These are phyloP conservation scores for Dendrolimus houi DNA, from an alignment of 2,888 invertebrate species.

Conservation along the genomic window DNA sequence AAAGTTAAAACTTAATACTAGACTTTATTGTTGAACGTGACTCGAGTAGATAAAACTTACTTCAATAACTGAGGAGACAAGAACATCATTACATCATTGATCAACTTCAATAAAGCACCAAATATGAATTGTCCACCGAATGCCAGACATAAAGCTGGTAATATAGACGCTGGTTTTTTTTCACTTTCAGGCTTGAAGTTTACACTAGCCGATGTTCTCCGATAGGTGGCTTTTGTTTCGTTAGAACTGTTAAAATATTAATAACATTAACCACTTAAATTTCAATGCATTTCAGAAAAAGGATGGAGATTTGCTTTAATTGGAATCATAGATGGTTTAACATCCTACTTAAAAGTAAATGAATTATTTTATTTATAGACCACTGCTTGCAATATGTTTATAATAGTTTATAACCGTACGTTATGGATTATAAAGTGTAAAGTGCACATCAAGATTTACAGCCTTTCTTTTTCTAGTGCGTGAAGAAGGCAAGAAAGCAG, in stretches of 20 bases:
- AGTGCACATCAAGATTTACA: no score
- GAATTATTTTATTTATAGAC: no score
- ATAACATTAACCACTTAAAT: not conserved
- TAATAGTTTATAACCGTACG: no score
- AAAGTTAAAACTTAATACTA: no score
- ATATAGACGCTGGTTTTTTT: conserved; percentile 86
- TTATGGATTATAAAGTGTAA: no score
- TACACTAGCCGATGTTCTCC: conserved; percentile 82
- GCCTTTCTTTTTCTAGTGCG: no score
- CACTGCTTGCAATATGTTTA: no score
- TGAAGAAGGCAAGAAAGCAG: no score
- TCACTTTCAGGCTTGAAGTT: conserved; percentile 82
- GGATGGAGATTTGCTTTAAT: no score
- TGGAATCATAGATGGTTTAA: no score
- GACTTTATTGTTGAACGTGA: no score
- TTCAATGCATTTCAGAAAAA: not conserved
- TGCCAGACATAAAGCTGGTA: conserved; percentile 88
- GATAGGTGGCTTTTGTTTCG: conserved; percentile 79
- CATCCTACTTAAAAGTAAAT: no score
- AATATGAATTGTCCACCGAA: conserved; percentile 92
- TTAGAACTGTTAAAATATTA: conserved; percentile 28
- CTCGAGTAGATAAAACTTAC: conserved; percentile 62
- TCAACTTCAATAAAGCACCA: conserved; percentile 88
- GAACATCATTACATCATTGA: conserved; percentile 91
- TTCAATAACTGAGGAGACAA: conserved; percentile 91